Evolutionary conservation across 1,140 invertebrate genomes (phyloP).

Genomic region (Lasioglossum baleicum): DNA sequence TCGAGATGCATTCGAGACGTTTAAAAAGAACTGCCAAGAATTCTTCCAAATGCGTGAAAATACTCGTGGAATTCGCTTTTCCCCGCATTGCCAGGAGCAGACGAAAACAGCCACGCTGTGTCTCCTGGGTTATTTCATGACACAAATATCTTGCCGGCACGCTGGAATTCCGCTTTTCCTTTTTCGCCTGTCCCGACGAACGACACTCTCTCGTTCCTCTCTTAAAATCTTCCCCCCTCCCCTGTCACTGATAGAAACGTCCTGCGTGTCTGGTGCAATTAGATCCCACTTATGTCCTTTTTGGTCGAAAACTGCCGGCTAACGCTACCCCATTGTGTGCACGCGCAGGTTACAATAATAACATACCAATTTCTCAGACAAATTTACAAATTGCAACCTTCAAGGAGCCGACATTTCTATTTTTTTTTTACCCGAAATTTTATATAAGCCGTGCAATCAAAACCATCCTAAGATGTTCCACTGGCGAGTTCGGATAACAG

Average conservation of each 20-base stretch:
- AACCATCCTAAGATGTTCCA: no score
- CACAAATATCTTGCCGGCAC: constrained; percentile 69
- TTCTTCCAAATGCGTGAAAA: constrained; percentile 43
- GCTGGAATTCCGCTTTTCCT: constrained; percentile 67
- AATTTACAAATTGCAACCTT: no score
- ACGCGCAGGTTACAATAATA: no score
- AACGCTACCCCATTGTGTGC: neutral
- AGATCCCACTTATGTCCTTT: neutral
- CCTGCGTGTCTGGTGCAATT: constrained; percentile 23
- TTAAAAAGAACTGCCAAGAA: constrained; percentile 1
- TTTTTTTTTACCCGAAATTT: no score
- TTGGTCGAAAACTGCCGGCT: neutral
- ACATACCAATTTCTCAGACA: no score
- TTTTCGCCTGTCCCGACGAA: constrained; percentile 58
- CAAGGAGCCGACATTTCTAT: no score
- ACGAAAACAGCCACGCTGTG: constrained; percentile 59
- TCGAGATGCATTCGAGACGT: neutral
- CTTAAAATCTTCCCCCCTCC: constrained; percentile 37
- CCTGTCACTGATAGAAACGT: constrained; percentile 37
- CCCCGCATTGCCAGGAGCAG: constrained; percentile 50
- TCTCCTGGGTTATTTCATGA: constrained; percentile 67
- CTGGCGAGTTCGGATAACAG: no score
- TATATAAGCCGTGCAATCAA: no score
- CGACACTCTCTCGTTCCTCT: constrained; percentile 51
- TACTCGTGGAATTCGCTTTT: constrained; percentile 52